Base-by-base conservation (phyloP, 2,888 invertebrate species). In the Cephus sareptanus region DNA sequence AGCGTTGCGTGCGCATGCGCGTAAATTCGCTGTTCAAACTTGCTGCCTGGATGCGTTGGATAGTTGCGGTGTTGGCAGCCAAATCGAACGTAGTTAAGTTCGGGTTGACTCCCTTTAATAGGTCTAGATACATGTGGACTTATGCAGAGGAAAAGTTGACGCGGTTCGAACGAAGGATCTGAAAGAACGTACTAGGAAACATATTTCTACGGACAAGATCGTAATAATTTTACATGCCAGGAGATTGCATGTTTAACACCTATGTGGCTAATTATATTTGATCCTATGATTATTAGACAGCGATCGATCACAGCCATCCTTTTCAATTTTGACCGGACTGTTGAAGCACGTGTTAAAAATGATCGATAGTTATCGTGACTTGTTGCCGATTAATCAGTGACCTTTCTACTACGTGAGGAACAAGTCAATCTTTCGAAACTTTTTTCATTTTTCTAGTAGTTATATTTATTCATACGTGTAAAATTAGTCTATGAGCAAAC, bases 361-460 rank as follows among this genome's bases (percentile, higher is more conserved):
- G 88, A 88, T 88, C 86, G 86, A 88, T 87, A 87, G 80, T 80
- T 85, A 81, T 83, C 84, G 80, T 81, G 81, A 83, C 82, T 81
- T 81, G 83, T 87, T 85, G 85, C 84, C 86, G 84, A 85, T 86
- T 85, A 86, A 88, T 87, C 87, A 84, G 83, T 85, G 84, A 86
- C 86, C 85, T 86, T 84, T 83, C 79, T 80, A 82, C 83, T 82
- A 79, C 40, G 75, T 56, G 23, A 56, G 0, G 40, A 56, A 56
- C 23, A 23, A 56, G 15, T 15, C 40, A 56, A 56, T 56, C 40
- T 56, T 56, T 9, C 9, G 23, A 9, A 23, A 56, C 9, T 23
- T 56, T 56, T 23, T 56, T 56, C 23, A 23, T 56, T 23, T 56
- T 15, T 23, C 40, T 23, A 23, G 40, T 56, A 56, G 6, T 23